These are phyloP conservation scores for Polydesmus complanatus DNA, from an alignment of 2,888 invertebrate genomes.

Conservation along the genomic window DNA sequence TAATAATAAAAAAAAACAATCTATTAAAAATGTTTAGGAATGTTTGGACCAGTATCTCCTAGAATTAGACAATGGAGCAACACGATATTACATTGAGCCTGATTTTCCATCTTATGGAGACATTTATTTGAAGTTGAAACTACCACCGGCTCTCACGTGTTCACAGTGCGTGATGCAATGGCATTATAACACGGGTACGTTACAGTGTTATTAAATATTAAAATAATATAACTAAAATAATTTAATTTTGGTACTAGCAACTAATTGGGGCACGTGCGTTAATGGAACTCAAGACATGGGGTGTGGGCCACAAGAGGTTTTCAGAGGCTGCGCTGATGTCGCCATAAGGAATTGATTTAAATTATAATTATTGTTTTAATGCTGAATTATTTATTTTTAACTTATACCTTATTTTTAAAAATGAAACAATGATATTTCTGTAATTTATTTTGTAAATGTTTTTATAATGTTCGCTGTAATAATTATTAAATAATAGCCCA, in stretches of 20 bases:
- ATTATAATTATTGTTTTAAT: neutral
- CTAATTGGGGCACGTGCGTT: slow-evolving; percentile 7
- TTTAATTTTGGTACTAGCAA: neutral
- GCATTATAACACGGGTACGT: slow-evolving; percentile 33
- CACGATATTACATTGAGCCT: slow-evolving; percentile 8
- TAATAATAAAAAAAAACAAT: too few relatives aligned
- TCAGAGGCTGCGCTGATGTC: slow-evolving; percentile 11
- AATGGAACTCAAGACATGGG: neutral
- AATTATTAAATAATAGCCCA: too few relatives aligned
- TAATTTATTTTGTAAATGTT: too few relatives aligned
- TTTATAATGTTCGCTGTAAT: too few relatives aligned
- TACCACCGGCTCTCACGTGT: slow-evolving; percentile 28
- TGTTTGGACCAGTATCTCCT: slow-evolving; percentile 29
- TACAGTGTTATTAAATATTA: neutral
- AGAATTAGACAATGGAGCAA: slow-evolving; percentile 26
- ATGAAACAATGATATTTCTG: too few relatives aligned
- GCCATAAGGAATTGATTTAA: neutral
- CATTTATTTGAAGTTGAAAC: slow-evolving; percentile 20
- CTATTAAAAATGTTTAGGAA: slow-evolving; percentile 8
- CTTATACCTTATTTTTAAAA: too few relatives aligned
- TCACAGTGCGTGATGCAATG: slow-evolving; percentile 32
- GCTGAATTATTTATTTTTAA: too few relatives aligned
- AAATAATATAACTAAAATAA: neutral
- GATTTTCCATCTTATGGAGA: slow-evolving; percentile 3
- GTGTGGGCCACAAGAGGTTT: slow-evolving; percentile 8